Conservation (phyloP, 2,888 invertebrate genomes). For the Lycophotia porphyrea region DNA sequence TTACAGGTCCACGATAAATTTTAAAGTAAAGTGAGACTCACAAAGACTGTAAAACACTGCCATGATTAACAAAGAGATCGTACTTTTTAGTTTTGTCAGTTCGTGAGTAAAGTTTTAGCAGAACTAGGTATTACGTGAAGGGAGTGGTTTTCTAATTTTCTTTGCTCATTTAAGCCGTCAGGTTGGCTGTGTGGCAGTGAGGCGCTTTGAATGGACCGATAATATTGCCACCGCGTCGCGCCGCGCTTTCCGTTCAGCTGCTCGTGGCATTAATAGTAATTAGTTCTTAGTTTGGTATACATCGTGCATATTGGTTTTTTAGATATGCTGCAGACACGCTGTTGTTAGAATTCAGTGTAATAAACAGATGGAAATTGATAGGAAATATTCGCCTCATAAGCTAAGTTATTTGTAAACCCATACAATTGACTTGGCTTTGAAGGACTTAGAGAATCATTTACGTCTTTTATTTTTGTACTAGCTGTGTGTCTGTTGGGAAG, state of each 20-base stretch:
- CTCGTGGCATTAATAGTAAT: conserved; percentile 73
- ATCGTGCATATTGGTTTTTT: not conserved
- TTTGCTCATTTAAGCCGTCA: conserved; percentile 51
- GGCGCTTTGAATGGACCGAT: conserved; percentile 63
- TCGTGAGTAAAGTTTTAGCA: conserved; percentile 30
- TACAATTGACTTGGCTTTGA: not conserved
- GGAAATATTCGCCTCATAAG: not conserved
- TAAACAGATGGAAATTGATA: not conserved
- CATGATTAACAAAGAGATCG: conserved; percentile 35
- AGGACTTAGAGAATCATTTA: not conserved
- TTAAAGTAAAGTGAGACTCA: not conserved
- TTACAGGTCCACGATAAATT: no score
- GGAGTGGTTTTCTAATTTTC: conserved; percentile 52
- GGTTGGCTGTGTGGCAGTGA: conserved; percentile 59
- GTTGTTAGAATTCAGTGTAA: not conserved
- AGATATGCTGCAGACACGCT: not conserved
- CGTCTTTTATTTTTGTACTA: not conserved
- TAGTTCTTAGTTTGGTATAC: conserved; percentile 61
- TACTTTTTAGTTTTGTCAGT: conserved; percentile 43
- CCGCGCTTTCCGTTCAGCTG: conserved; percentile 55
- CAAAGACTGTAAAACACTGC: conserved; percentile 11
- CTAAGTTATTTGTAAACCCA: no score
- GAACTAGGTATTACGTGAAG: conserved; percentile 38
- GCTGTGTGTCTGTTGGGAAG: not conserved
- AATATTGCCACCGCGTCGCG: conserved; percentile 35